Evolutionary conservation across 2,797 vertebrate genomes (phyloP).

Genomic region (Melanotaenia pygmaea): DNA sequence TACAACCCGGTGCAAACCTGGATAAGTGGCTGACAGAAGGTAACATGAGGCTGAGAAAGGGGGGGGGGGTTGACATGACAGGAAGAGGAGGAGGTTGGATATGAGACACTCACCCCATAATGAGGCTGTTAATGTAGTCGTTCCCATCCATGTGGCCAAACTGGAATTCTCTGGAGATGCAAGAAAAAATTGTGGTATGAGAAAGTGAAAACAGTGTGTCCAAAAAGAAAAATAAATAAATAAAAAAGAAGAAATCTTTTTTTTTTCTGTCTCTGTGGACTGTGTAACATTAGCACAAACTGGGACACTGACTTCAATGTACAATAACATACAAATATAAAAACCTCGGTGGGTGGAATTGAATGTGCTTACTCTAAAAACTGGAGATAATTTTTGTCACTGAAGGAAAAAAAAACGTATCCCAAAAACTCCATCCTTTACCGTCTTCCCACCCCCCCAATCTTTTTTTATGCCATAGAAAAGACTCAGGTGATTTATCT

Average conservation of each 20-base stretch:
- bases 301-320: slow-evolving; percentile 23
- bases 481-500: slow-evolving; percentile 71
- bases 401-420: background rate
- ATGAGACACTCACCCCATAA: slow-evolving; percentile 94
- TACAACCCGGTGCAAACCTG: slow-evolving; percentile 42
- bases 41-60: slow-evolving; percentile 45
- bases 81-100: slow-evolving; percentile 26
- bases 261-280: slow-evolving; percentile 9
- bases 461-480: slow-evolving; percentile 51
- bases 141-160: slow-evolving; percentile 98
- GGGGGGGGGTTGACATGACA: slow-evolving; percentile 27
- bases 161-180: slow-evolving; percentile 86
- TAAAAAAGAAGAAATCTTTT: slow-evolving; percentile 3
- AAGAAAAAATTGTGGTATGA: slow-evolving; percentile 49
- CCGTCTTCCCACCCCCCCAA: slow-evolving; percentile 22
- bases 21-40: slow-evolving; percentile 58
- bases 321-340: slow-evolving; percentile 19
- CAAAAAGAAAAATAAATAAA: slow-evolving; percentile 18
- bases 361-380: slow-evolving; percentile 19
- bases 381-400: slow-evolving; percentile 37
- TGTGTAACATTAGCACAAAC: slow-evolving; percentile 23
- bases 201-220: slow-evolving; percentile 13
- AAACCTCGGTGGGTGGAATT: slow-evolving; percentile 26
- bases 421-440: slow-evolving; percentile 40
- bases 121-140: slow-evolving; percentile 96